Evolutionary conservation across 1,140 invertebrate genomes (phyloP), one percentile per base, ranked within the genome.

Genomic region (Popillia japonica): DNA sequence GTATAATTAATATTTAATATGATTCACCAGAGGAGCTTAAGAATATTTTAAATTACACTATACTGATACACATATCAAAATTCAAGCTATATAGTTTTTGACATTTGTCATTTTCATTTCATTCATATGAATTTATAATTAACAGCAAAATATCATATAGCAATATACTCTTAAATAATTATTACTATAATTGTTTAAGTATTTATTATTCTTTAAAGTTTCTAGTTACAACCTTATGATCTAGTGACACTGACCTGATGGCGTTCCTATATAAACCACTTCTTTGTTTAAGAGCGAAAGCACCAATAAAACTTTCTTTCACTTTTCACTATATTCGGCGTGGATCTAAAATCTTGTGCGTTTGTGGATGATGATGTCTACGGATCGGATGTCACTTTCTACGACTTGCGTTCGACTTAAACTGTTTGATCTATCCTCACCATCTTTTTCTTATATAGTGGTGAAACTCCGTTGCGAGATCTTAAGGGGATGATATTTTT

Each of bases 401-500:
- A 68, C 61, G 27, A n/a, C 27, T 34, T 34, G 27, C 27, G 61
- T 68, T 68, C 61, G 27, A 34, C 61, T 11, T 20, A 68, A 11
- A 68, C 61, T 68, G 61, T 68, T 68, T 23, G 61, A 68, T 68
- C 20, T 68, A 68, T 68, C 61, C 61, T 68, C 61, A 22, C 22
- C 22, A 68, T 68, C 61, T 27, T 68, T 68, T 68, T 68, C 61
- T 68, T 68, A 68, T 68, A 68, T 68, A 68, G 17, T 68, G 27
- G 61, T 27, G 61, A 68, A 68, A 68, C 22, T 68, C 8, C 59
- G 59, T 68, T 34, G 27, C 61, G 9, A 68, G 61, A 68, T 27
- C 61, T 68, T 68, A 68, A 34, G 61, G 61, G 61, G 61, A 68
- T 68, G 61, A 68, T 68, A 68, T 68, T 27, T 68, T 68, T 14